A percentile compares a stretch with the other conserved stretches of the same genome.
phyloP scores from a whole-genome alignment of 2,113 vertebrate species.

The Psilopsiagon aurifrons region DNA sequence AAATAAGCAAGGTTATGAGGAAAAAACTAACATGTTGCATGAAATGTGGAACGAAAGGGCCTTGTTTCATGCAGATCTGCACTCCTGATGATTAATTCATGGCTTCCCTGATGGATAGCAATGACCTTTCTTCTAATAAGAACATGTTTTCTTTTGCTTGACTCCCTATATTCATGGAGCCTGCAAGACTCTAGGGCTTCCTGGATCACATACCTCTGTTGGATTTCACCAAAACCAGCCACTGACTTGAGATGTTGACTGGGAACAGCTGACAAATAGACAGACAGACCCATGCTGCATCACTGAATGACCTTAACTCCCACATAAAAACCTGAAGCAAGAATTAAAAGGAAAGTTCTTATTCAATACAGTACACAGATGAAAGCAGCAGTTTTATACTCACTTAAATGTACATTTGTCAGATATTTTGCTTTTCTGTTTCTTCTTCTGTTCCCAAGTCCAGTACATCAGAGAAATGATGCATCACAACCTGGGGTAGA shows the following conservation, averaged over 20 bases:
- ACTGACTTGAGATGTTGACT: not conserved
- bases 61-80: not conserved
- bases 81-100: not conserved
- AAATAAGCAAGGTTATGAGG: not conserved
- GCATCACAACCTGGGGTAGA: not conserved
- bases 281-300: fast-evolving
- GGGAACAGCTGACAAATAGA: not conserved
- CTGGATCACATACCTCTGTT: not conserved
- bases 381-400: not conserved
- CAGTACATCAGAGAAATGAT: not conserved
- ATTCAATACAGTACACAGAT: not conserved
- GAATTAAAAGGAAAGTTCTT: not conserved
- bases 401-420: not conserved
- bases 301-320: not conserved
- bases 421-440: not conserved
- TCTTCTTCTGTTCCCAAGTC: not conserved
- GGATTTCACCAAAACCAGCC: not conserved
- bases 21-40: not conserved
- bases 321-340: not conserved
- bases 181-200: not conserved
- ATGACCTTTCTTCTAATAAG: not conserved
- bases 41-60: not conserved
- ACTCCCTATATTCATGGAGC: not conserved
- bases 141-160: not conserved
- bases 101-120: not conserved